phyloP scores from a whole-genome alignment of 2,888 invertebrate species.

The Drosophila greeni region DNA sequence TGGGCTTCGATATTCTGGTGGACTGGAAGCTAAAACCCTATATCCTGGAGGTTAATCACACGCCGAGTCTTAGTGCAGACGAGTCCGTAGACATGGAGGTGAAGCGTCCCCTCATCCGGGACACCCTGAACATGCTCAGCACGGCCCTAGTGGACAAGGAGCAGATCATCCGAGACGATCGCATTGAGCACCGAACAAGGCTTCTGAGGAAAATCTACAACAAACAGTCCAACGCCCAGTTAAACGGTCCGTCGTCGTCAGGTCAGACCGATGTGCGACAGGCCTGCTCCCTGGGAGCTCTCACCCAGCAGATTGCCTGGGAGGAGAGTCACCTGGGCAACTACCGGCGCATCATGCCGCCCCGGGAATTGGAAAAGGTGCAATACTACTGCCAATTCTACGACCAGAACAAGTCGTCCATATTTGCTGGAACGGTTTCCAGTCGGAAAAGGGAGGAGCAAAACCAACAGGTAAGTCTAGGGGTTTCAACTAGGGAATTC shows the following conservation, averaged over 20 bases:
- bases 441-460: conserved; percentile 87
- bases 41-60: conserved; percentile 94
- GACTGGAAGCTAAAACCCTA: conserved; percentile 91
- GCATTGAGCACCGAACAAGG: conserved; percentile 66
- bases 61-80: conserved; percentile 94
- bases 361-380: conserved; percentile 77
- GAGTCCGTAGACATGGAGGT: conserved; percentile 90
- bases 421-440: conserved; percentile 85
- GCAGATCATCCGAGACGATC: conserved; percentile 85
- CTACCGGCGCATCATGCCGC: conserved; percentile 85
- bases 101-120: conserved; percentile 88
- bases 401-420: conserved; percentile 84
- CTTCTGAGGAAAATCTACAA: conserved; percentile 39
- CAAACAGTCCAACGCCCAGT: neutral
- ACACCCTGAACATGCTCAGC: conserved; percentile 88
- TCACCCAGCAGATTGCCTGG: conserved; percentile 84
- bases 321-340: conserved; percentile 87
- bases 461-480: conserved; percentile 79
- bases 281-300: conserved; percentile 77
- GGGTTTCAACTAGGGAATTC: neutral
- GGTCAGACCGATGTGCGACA: conserved; percentile 11
- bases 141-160: conserved; percentile 86
- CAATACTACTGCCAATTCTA: conserved; percentile 84
- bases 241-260: neutral
- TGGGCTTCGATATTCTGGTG: conserved; percentile 93